Percentiles rank a stretch among this genome's conserved stretches.
Conservation (phyloP, 2,797 vertebrate species). For the Enteromius treurensis region DNA sequence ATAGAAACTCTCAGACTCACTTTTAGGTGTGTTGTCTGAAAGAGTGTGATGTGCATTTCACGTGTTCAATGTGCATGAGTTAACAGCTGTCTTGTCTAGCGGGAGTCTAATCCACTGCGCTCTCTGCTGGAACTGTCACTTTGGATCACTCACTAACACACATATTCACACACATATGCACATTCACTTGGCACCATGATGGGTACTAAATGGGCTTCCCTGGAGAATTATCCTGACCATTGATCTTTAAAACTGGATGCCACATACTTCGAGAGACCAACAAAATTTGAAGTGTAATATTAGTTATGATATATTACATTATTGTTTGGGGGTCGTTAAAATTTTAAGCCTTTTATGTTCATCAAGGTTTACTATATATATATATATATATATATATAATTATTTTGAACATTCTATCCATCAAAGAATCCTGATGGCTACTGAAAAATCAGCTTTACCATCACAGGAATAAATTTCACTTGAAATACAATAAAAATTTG, state of each 20-base stretch:
- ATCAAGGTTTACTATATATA: not conserved
- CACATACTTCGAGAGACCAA: not conserved
- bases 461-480: not conserved
- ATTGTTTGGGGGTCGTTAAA: not conserved
- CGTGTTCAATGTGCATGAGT: constrained; percentile 30
- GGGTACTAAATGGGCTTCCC: constrained; percentile 5
- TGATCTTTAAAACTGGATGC: not conserved
- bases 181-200: constrained; percentile 36
- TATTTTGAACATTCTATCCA: not conserved
- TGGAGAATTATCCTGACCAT: not conserved
- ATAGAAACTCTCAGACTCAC: not conserved
- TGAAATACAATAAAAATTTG: not conserved
- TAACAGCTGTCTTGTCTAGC: constrained; percentile 23
- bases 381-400: not conserved
- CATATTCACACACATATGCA: not conserved
- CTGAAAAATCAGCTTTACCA: not conserved
- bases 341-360: not conserved
- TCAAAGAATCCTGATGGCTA: not conserved
- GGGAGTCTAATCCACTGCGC: constrained; percentile 40
- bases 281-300: not conserved
- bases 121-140: constrained; percentile 36
- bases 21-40: not conserved
- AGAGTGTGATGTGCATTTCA: constrained; percentile 26
- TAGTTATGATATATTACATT: not conserved
- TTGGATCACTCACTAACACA: constrained; percentile 34